phyloP scores from a whole-genome alignment of 2,888 invertebrate genomes.

The Agonopterix arenella region DNA sequence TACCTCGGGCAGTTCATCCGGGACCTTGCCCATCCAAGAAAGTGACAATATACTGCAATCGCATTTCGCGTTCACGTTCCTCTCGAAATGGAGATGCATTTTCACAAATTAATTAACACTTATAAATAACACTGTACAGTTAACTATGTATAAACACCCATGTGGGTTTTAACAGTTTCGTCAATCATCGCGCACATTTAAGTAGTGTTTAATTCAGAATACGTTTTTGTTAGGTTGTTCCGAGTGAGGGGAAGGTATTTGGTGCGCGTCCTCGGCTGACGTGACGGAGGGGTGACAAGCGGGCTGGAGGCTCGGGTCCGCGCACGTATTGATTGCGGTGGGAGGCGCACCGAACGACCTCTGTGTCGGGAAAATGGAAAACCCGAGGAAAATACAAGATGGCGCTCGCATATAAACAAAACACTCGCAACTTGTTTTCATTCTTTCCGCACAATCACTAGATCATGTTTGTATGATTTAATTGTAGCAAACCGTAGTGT shows the following conservation, averaged over 20 bases:
- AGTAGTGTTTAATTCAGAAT: neutral
- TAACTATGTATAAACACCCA: slow-evolving; percentile 11
- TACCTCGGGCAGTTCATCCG: slow-evolving; percentile 96
- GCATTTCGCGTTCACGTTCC: slow-evolving; percentile 94
- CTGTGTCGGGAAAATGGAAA: slow-evolving; percentile 43
- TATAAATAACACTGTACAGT: neutral
- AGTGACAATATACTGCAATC: slow-evolving; percentile 96
- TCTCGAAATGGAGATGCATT: slow-evolving; percentile 98
- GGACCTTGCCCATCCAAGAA: slow-evolving; percentile 99
- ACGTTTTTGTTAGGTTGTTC: slow-evolving; percentile 12
- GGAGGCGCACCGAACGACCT: slow-evolving; percentile 44
- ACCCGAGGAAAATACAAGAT: slow-evolving; percentile 45
- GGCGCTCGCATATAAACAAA: slow-evolving; percentile 32
- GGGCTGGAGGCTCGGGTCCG: slow-evolving; percentile 31
- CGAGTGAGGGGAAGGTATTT: slow-evolving; percentile 27
- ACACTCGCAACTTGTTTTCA: neutral
- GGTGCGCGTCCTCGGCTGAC: slow-evolving; percentile 38
- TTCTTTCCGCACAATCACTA: too few relatives aligned
- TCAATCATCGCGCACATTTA: neutral
- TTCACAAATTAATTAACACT: slow-evolving; percentile 19
- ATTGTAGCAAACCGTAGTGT: too few relatives aligned
- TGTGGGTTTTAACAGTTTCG: neutral
- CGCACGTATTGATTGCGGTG: slow-evolving; percentile 67
- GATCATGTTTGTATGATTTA: too few relatives aligned
- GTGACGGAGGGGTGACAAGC: slow-evolving; percentile 59